Evolutionary conservation across 2,797 vertebrate species (phyloP).

Genomic region (Argyrosomus regius): DNA sequence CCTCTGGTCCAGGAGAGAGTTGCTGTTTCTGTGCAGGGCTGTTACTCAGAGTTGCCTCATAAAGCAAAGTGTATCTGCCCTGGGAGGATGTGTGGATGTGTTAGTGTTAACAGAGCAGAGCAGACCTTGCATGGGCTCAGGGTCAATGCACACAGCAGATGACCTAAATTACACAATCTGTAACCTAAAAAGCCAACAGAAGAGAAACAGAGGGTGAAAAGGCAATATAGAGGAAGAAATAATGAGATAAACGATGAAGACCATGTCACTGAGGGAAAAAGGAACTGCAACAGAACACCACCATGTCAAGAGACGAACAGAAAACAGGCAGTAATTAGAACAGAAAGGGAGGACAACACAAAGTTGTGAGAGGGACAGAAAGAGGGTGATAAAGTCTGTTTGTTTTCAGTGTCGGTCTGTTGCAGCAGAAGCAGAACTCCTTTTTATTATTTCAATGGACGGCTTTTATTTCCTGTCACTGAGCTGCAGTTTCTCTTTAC

Average conservation of each 20-base stretch:
- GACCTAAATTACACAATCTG: slow-evolving; percentile 38
- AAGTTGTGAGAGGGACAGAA: not conserved
- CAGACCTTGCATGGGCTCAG: slow-evolving; percentile 6
- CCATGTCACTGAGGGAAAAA: slow-evolving; percentile 4
- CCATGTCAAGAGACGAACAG: slow-evolving; percentile 9
- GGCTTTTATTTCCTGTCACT: slow-evolving; percentile 20
- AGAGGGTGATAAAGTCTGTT: not conserved
- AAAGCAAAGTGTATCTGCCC: not conserved
- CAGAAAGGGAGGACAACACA: not conserved
- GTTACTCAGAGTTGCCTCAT: slow-evolving; percentile 45
- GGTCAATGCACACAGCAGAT: slow-evolving; percentile 25
- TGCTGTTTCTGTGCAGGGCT: slow-evolving; percentile 5
- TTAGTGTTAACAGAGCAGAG: slow-evolving; percentile 20
- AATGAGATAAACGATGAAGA: slow-evolving; percentile 40
- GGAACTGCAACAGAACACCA: not conserved
- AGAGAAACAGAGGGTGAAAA: not conserved
- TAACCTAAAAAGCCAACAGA: slow-evolving; percentile 9
- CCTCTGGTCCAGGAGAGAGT: not conserved
- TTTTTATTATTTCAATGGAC: slow-evolving; percentile 6
- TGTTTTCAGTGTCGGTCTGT: not conserved
- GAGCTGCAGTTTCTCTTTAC: not conserved
- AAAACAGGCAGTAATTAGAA: slow-evolving; percentile 24
- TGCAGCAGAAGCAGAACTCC: not conserved
- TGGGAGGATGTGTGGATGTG: not conserved
- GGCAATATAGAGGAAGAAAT: not conserved